phyloP scores from a whole-genome alignment of 1,140 invertebrate genomes.

The Pectinophora gossypiella region DNA sequence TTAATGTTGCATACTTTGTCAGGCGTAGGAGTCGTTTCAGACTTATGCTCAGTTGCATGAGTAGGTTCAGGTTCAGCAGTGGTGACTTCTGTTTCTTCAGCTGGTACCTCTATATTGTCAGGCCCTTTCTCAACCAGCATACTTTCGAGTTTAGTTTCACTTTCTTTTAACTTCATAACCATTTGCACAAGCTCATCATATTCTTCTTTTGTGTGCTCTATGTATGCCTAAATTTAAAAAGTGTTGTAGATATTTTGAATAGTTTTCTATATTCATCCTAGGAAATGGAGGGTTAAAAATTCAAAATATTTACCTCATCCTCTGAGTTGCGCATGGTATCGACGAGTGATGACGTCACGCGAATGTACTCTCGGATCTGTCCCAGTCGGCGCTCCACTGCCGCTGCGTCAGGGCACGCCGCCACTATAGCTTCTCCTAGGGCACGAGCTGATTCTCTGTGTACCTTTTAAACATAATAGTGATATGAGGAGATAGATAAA shows the following conservation, averaged over 20 bases:
- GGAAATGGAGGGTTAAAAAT: too few species aligned
- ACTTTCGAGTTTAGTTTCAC: conserved; percentile 61
- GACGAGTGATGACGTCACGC: conserved; percentile 78
- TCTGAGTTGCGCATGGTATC: conserved; percentile 78
- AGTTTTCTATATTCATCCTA: too few species aligned
- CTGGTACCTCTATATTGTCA: conserved; percentile 45
- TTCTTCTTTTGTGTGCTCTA: conserved; percentile 69
- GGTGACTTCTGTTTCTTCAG: conserved; percentile 24
- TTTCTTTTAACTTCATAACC: conserved; percentile 70
- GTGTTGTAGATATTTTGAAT: background rate
- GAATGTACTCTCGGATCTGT: conserved; percentile 79
- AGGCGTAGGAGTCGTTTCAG: conserved; percentile 20
- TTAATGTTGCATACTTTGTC: conserved; percentile 37
- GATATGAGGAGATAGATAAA: too few species aligned
- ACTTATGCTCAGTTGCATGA: conserved; percentile 5
- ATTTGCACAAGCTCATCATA: conserved; percentile 70
- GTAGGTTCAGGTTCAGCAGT: conserved; percentile 12
- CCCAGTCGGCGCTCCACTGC: conserved; percentile 77
- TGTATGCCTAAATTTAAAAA: conserved; percentile 57
- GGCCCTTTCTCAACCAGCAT: conserved; percentile 44
- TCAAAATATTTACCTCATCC: too few species aligned
- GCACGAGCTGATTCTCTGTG: conserved; percentile 60
- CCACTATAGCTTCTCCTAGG: conserved; percentile 62
- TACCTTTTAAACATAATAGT: conserved; percentile 21
- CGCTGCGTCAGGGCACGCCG: conserved; percentile 72